A percentile compares a stretch with the other conserved stretches of the same genome.
Evolutionary conservation across 2,888 invertebrate species (phyloP).

Genomic region (Plebejus melissa): DNA sequence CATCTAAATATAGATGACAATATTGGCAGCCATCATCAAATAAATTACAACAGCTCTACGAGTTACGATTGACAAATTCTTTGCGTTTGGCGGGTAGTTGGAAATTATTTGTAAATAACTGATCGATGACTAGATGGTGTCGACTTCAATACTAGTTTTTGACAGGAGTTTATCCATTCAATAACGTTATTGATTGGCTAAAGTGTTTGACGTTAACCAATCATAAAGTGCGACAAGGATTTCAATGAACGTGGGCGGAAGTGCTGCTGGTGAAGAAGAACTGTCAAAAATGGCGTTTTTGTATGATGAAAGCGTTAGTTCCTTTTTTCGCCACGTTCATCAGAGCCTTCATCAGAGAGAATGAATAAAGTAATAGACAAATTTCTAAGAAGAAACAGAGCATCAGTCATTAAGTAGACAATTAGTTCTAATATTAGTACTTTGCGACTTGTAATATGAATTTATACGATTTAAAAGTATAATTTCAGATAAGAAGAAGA

Average conservation of each 20-base stretch:
- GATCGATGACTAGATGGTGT: neutral
- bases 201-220: neutral
- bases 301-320: no score
- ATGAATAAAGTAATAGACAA: no score
- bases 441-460: neutral
- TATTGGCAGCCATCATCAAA: constrained; percentile 28
- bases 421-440: no score
- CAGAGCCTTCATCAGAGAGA: no score
- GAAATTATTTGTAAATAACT: constrained; percentile 9
- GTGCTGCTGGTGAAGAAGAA: no score
- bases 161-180: neutral
- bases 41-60: constrained; percentile 26
- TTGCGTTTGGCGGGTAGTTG: constrained; percentile 17
- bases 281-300: no score
- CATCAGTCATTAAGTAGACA: no score
- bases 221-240: no score
- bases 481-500: neutral
- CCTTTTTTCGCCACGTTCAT: no score
- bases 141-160: neutral
- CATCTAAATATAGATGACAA: constrained; percentile 27
- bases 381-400: no score
- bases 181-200: neutral
- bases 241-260: no score
- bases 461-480: neutral
- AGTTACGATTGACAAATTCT: constrained; percentile 15